These are phyloP conservation scores for Aspidiotus destructor DNA, from an alignment of 2,888 invertebrate genomes.

Conservation along the genomic window DNA sequence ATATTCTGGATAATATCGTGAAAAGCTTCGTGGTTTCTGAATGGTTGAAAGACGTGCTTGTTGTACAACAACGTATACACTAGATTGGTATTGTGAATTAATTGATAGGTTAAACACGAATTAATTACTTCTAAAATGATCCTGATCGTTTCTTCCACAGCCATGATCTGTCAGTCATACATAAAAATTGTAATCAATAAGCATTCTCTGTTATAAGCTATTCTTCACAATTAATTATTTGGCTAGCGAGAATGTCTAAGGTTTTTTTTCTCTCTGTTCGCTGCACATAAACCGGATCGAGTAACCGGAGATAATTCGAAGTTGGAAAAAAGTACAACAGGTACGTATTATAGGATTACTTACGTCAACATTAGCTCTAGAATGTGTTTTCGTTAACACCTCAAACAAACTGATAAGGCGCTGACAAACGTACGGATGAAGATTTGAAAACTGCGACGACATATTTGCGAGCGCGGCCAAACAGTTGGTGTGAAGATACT, in stretches of 20 bases:
- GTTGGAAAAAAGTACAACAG: no score
- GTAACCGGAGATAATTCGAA: no score
- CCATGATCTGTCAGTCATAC: slow-evolving; percentile 61
- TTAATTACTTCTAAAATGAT: slow-evolving; percentile 97
- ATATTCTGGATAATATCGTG: slow-evolving; percentile 91
- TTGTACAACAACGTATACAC: slow-evolving; percentile 94
- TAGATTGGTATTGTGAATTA: slow-evolving; percentile 79
- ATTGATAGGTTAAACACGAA: slow-evolving; percentile 79
- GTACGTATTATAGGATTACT: background rate
- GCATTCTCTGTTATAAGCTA: background rate
- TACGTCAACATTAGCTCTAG: slow-evolving; percentile 47
- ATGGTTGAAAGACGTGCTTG: slow-evolving; percentile 74
- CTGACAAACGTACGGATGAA: slow-evolving; percentile 95
- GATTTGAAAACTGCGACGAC: slow-evolving; percentile 80
- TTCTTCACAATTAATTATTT: no score
- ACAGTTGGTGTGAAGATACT: slow-evolving; percentile 97
- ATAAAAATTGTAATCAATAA: background rate
- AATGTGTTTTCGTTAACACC: slow-evolving; percentile 78
- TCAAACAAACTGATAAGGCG: slow-evolving; percentile 84
- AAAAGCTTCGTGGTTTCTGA: slow-evolving; percentile 77
- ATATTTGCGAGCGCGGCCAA: slow-evolving; percentile 96
- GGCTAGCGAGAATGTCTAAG: no score
- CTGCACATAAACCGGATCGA: no score
- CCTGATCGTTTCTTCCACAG: slow-evolving; percentile 88
- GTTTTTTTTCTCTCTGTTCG: no score